A percentile compares a stretch with the other conserved stretches of the same genome.
Evolutionary conservation across 1,140 invertebrate species (phyloP).

Genomic region (Penaeus indicus): DNA sequence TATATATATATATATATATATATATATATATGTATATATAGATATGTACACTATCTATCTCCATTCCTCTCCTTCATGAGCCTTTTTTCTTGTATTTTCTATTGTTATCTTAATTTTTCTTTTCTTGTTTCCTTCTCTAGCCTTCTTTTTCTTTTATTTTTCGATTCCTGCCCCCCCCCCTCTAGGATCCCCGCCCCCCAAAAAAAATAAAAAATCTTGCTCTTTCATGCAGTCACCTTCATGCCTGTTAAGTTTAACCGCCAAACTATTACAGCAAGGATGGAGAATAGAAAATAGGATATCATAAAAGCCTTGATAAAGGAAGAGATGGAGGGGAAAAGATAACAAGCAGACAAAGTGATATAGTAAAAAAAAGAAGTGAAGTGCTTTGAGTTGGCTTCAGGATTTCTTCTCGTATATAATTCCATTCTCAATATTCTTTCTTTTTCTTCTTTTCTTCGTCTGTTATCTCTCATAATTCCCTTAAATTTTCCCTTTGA

Average conservation of each 20-base stretch:
- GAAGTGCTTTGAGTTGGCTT: too few relatives aligned
- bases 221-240: too few relatives aligned
- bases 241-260: too few relatives aligned
- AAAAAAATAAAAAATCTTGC: too few relatives aligned
- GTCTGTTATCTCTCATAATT: not conserved
- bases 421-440: not conserved
- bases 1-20: not conserved
- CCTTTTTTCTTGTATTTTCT: conserved; percentile 6
- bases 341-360: too few relatives aligned
- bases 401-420: not conserved
- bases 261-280: too few relatives aligned
- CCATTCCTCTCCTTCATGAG: not conserved
- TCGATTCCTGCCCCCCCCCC: not conserved
- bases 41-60: not conserved
- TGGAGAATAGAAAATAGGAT: too few relatives aligned
- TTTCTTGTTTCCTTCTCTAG: not conserved
- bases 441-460: not conserved
- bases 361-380: too few relatives aligned
- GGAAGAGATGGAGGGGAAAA: too few relatives aligned
- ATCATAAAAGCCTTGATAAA: too few relatives aligned
- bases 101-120: not conserved
- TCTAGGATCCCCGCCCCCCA: too few relatives aligned
- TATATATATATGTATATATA: too few relatives aligned
- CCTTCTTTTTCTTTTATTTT: not conserved
- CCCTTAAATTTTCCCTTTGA: not conserved